Evolutionary conservation across 2,113 vertebrate genomes (phyloP).

Genomic region (Fregetta grallaria): DNA sequence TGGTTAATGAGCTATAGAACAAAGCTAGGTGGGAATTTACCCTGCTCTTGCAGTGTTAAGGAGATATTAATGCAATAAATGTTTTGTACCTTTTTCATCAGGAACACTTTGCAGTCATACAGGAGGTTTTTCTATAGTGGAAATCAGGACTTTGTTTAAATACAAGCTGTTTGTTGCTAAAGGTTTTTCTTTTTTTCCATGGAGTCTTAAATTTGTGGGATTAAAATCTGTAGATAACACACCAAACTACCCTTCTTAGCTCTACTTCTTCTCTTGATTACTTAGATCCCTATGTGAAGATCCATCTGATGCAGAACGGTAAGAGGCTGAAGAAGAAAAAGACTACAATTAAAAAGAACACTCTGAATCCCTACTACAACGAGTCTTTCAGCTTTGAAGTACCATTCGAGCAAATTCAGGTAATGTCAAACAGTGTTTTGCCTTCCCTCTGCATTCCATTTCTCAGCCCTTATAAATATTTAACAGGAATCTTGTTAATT

Average conservation of each 20-base stretch:
- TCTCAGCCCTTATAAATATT: constrained; percentile 50
- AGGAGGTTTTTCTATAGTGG: neutral
- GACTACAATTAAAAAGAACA: constrained; percentile 99
- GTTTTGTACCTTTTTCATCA: neutral
- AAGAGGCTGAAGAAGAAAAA: constrained; percentile 99
- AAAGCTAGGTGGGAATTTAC: neutral
- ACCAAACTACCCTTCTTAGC: neutral
- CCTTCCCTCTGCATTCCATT: constrained; percentile 28
- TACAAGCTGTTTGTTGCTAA: neutral
- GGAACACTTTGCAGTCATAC: neutral
- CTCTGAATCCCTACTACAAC: constrained; percentile 99
- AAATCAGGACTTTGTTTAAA: neutral
- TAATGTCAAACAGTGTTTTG: constrained; percentile 69
- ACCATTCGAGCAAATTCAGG: constrained; percentile 99
- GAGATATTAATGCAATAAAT: neutral
- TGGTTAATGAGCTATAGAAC: neutral
- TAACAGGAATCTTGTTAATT: constrained; percentile 39
- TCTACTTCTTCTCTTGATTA: constrained; percentile 10
- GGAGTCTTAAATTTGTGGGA: neutral
- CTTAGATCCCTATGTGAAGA: constrained; percentile 97
- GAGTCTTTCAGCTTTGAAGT: constrained; percentile 99
- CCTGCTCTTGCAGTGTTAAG: neutral
- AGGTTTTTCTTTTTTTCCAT: neutral
- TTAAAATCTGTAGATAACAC: neutral
- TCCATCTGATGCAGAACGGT: constrained; percentile 99